Conservation (phyloP, 2,888 invertebrate species). For the Choristoneura rosaceana region DNA sequence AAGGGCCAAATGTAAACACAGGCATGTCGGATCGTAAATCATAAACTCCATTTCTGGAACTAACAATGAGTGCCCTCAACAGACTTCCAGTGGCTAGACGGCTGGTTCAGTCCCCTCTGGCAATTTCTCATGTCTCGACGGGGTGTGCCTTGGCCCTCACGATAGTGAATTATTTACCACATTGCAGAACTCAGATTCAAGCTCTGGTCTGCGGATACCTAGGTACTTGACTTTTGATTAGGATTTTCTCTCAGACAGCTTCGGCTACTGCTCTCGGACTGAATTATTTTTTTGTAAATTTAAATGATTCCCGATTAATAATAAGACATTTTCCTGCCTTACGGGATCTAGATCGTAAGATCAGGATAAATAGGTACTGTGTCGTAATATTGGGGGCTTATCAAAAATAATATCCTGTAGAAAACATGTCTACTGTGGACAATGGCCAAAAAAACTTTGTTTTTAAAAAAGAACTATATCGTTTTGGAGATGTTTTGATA, state of each 20-base stretch:
- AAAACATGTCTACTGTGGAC: no score
- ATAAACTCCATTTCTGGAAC: slow-evolving; percentile 11
- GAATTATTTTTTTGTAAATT: no score
- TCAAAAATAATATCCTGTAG: no score
- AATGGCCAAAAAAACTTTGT: no score
- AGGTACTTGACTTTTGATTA: slow-evolving; percentile 7
- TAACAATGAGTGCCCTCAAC: slow-evolving; percentile 8
- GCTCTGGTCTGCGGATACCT: neutral
- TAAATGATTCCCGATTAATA: no score
- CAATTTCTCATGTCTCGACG: slow-evolving; percentile 42
- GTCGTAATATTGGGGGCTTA: no score
- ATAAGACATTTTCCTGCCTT: no score
- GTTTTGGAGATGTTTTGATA: no score
- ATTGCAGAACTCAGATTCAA: slow-evolving; percentile 5
- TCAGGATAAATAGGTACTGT: no score
- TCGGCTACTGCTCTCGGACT: no score
- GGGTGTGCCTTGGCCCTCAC: slow-evolving; percentile 37
- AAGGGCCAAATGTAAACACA: neutral
- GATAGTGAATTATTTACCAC: slow-evolving; percentile 30
- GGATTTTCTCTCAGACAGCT: neutral
- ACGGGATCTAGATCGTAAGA: no score
- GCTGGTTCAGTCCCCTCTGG: slow-evolving; percentile 41
- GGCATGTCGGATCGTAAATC: neutral
- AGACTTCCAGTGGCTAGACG: slow-evolving; percentile 25
- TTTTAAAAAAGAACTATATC: no score